Percentiles rank a stretch among this genome's conserved stretches.
phyloP scores from a whole-genome alignment of 2,113 vertebrate genomes.

The Glaucomys volans region DNA sequence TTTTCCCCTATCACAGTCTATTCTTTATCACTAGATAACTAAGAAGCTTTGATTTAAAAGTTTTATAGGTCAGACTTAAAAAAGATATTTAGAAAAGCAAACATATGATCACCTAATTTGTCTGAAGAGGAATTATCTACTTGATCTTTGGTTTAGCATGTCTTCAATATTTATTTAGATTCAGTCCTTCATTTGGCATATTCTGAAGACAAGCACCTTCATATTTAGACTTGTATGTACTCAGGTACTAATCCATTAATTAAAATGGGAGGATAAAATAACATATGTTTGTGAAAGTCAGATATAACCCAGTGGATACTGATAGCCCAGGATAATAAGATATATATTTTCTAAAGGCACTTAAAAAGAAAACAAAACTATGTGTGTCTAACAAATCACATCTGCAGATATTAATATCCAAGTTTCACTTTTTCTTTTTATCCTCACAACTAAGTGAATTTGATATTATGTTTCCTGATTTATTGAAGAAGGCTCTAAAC shows the following conservation, averaged over 20 bases:
- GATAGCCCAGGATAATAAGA: neutral
- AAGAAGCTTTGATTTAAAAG: slow-evolving; percentile 32
- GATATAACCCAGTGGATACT: neutral
- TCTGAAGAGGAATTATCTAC: slow-evolving; percentile 16
- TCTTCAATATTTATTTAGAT: slow-evolving; percentile 27
- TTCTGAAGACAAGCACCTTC: slow-evolving; percentile 7
- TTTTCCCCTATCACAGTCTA: neutral
- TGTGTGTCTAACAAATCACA: neutral
- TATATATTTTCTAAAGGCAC: neutral
- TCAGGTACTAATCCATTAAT: neutral
- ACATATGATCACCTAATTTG: neutral
- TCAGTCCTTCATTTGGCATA: neutral
- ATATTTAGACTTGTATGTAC: slow-evolving; percentile 10
- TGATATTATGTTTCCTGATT: neutral
- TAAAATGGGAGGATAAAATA: slow-evolving; percentile 44
- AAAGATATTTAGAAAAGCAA: slow-evolving; percentile 48
- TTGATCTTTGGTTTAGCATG: slow-evolving; percentile 26
- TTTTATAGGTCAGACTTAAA: slow-evolving; percentile 56
- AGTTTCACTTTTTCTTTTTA: slow-evolving; percentile 2
- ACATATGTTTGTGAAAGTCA: neutral
- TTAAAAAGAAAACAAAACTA: neutral
- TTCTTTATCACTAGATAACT: slow-evolving; percentile 56
- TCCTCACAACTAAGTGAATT: neutral
- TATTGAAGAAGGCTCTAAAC: slow-evolving; percentile 7
- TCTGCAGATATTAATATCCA: neutral